Evolutionary conservation across 2,113 vertebrate species (phyloP).

Genomic region (Capreolus pygargus): DNA sequence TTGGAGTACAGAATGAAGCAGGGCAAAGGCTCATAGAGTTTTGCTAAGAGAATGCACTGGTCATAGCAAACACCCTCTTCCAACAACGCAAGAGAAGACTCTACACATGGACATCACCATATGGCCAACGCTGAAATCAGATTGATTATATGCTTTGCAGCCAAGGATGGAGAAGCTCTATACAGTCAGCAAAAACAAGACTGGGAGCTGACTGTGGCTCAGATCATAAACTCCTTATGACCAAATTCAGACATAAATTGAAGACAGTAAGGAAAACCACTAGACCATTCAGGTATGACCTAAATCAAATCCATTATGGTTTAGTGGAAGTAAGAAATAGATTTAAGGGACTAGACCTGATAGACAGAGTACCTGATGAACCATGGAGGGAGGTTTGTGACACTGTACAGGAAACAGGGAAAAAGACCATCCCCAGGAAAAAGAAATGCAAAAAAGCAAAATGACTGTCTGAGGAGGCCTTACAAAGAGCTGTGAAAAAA

Average conservation of each 20-base stretch:
- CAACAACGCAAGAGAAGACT: background rate
- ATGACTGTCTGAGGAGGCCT: background rate
- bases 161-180: background rate
- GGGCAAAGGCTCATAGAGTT: background rate
- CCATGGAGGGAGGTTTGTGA: background rate
- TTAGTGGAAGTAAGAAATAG: background rate
- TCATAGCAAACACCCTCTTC: background rate
- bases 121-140: fast-evolving
- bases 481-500: background rate
- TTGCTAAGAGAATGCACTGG: background rate
- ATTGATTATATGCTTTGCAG: background rate
- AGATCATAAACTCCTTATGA: background rate
- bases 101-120: background rate
- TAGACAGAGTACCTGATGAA: background rate
- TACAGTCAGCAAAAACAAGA: background rate
- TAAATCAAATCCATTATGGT: background rate
- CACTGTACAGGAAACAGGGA: background rate
- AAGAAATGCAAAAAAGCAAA: background rate
- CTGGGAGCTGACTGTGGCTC: background rate
- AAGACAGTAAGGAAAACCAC: background rate
- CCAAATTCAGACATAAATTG: background rate
- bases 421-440: background rate
- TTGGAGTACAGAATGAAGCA: background rate
- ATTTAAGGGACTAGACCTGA: background rate
- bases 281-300: background rate